Conservation (phyloP, 2,888 invertebrate genomes). For the Galeopsomyia nigrocyanea region DNA sequence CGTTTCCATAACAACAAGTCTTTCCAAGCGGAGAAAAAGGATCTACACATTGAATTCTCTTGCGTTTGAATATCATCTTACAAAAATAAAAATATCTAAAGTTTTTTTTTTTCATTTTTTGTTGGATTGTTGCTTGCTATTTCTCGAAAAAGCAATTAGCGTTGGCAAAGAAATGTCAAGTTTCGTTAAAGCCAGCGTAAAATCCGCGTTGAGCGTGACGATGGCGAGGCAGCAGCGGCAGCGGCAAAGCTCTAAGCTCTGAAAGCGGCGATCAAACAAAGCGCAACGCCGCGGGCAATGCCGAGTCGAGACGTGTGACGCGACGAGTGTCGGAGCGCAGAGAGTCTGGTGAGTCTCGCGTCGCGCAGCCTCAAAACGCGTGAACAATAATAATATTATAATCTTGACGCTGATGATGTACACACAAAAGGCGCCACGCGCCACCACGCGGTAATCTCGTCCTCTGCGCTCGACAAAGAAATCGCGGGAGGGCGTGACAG, state of each 20-base stretch:
- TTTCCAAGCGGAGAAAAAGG: too few species aligned
- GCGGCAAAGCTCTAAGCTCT: not conserved
- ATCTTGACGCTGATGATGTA: too few species aligned
- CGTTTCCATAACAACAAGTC: not conserved
- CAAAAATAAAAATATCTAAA: slow-evolving; percentile 24
- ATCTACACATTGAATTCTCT: not conserved
- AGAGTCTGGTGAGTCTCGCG: slow-evolving; percentile 30
- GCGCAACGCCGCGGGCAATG: slow-evolving; percentile 10
- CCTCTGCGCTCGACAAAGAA: slow-evolving; percentile 36
- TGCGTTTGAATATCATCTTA: not conserved
- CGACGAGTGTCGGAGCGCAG: slow-evolving; percentile 21
- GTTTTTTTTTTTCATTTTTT: not conserved
- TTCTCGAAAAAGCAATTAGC: not conserved
- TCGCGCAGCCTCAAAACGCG: slow-evolving; percentile 9
- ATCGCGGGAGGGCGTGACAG: slow-evolving; percentile 19
- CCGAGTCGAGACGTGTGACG: slow-evolving; percentile 34
- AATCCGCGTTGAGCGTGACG: not conserved
- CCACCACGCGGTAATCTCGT: not conserved
- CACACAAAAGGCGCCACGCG: too few species aligned
- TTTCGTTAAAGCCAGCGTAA: not conserved
- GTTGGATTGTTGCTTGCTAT: not conserved
- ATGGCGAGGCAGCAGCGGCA: not conserved
- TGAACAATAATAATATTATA: too few species aligned
- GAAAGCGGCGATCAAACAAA: not conserved
- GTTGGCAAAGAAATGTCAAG: slow-evolving; percentile 1